phyloP scores from a whole-genome alignment of 2,888 invertebrate genomes.

The Agrochola lota region DNA sequence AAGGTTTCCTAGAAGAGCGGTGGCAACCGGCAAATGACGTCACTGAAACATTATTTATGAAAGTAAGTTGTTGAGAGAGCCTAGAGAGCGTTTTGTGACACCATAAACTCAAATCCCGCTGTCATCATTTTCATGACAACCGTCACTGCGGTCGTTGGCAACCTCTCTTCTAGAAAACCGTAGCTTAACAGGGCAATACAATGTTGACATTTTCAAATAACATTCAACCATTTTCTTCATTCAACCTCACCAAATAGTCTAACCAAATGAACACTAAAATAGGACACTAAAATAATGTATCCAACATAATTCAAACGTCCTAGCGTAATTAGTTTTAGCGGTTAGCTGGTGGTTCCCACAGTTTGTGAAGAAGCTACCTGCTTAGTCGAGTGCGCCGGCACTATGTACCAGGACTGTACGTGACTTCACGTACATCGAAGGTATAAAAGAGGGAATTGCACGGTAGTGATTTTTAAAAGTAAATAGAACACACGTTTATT shows the following conservation, averaged over 20 bases:
- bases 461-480: slow-evolving; percentile 58
- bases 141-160: neutral
- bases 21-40: neutral
- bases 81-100: neutral
- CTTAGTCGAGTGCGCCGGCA: slow-evolving; percentile 22
- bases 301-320: slow-evolving; percentile 24
- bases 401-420: slow-evolving; percentile 50
- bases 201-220: slow-evolving; percentile 4
- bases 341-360: slow-evolving; percentile 38
- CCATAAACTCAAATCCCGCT: neutral
- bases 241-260: slow-evolving; percentile 11
- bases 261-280: slow-evolving; percentile 38
- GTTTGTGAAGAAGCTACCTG: slow-evolving; percentile 48
- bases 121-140: neutral
- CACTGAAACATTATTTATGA: neutral
- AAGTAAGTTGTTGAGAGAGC: too few species aligned
- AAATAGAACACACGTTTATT: slow-evolving; percentile 56
- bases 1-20: too few species aligned
- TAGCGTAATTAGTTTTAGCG: slow-evolving; percentile 57
- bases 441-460: slow-evolving; percentile 56
- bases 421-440: slow-evolving; percentile 51
- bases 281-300: slow-evolving; percentile 25
- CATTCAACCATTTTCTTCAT: neutral
- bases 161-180: neutral
- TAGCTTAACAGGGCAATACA: neutral